phyloP scores from a whole-genome alignment of 92 coral and sea anemone genomes.

The Epizoanthus stellaris region DNA sequence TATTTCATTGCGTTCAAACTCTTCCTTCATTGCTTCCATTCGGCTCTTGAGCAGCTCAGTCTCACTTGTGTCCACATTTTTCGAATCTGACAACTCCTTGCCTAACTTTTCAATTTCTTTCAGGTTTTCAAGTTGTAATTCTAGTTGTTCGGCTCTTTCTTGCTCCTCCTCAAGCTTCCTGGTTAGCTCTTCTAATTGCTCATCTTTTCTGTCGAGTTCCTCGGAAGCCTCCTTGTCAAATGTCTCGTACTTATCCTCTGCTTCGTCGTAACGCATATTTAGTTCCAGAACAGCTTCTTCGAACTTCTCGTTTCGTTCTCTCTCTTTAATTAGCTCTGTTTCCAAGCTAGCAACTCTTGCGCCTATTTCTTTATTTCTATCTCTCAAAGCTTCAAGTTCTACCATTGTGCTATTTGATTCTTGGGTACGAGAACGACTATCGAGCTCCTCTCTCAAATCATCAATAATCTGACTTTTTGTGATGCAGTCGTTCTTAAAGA shows the following conservation, averaged over 20 bases:
- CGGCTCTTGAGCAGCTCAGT: conserved; percentile 48
- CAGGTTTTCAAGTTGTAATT: conserved; percentile 56
- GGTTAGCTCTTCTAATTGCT: conserved; percentile 57
- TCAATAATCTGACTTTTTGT: conserved; percentile 78
- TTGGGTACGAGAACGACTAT: conserved; percentile 3
- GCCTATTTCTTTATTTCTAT: conserved; percentile 61
- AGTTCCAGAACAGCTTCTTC: conserved; percentile 65
- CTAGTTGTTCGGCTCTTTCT: conserved; percentile 30
- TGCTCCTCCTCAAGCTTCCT: conserved; percentile 51
- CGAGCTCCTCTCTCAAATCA: conserved; percentile 70
- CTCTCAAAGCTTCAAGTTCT: conserved; percentile 57
- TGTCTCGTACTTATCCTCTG: conserved; percentile 39
- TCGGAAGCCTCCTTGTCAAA: conserved; percentile 45
- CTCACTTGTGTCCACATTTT: conserved; percentile 25
- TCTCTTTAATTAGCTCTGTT: conserved; percentile 61
- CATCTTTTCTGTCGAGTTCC: conserved; percentile 65
- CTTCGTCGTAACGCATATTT: conserved; percentile 56
- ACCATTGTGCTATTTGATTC: conserved; percentile 9
- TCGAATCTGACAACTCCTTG: conserved; percentile 56
- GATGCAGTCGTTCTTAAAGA: conserved; percentile 74
- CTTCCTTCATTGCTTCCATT: conserved; percentile 63
- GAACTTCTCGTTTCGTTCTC: conserved; percentile 57
- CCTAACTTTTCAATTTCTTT: conserved; percentile 69
- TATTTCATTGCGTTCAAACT: conserved; percentile 63
- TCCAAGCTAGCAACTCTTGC: conserved; percentile 60